Conservation (phyloP, 2,113 vertebrate species). For the Chaenogobius annularis region DNA sequence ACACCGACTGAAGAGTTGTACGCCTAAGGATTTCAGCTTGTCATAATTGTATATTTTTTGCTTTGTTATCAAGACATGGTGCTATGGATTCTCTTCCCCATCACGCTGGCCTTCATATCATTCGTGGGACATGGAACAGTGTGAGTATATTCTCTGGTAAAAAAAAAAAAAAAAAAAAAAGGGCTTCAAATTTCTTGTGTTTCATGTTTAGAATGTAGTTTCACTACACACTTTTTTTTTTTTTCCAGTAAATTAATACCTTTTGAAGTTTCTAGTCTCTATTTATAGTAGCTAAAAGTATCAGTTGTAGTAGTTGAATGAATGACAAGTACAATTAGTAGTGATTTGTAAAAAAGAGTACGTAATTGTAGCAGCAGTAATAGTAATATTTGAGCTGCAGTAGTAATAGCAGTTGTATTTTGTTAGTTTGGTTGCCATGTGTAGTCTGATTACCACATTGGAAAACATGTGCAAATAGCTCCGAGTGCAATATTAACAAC, state of each 20-base stretch:
- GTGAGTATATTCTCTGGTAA: conserved; percentile 64
- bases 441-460: too few species aligned
- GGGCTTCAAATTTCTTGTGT: too few species aligned
- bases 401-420: background rate
- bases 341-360: background rate
- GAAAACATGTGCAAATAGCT: too few species aligned
- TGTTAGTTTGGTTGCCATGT: too few species aligned
- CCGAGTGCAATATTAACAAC: too few species aligned
- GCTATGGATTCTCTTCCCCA: conserved; percentile 75
- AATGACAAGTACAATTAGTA: background rate
- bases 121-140: conserved; percentile 76
- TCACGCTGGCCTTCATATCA: conserved; percentile 69
- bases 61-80: conserved; percentile 58
- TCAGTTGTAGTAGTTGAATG: background rate
- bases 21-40: background rate
- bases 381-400: background rate
- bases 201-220: too few species aligned
- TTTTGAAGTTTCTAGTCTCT: too few species aligned
- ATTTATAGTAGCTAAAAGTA: background rate
- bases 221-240: too few species aligned
- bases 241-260: too few species aligned
- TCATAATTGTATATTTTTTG: background rate
- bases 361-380: background rate
- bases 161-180: too few species aligned
- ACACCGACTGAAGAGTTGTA: background rate